These are phyloP conservation scores for Tenebrosternarchus preto DNA, from an alignment of 2,113 vertebrate species.

Conservation along the genomic window DNA sequence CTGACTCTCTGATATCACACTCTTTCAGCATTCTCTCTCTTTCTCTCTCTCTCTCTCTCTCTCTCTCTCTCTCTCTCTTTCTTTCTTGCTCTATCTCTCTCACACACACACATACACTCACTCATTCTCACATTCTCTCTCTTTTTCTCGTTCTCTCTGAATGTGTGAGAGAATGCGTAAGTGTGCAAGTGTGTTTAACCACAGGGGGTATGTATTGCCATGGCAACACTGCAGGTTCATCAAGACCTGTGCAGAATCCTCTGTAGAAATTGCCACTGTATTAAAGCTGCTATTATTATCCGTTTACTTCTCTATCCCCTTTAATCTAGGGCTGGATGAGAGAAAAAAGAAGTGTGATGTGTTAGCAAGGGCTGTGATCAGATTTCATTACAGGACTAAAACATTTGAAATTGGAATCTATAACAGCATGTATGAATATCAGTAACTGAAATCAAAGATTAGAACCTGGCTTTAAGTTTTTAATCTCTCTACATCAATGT, in stretches of 20 bases:
- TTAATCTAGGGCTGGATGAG: constrained; percentile 18
- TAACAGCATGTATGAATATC: not conserved
- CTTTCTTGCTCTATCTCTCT: not conserved
- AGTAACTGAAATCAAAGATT: not conserved
- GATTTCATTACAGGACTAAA: not conserved
- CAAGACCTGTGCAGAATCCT: constrained; percentile 44
- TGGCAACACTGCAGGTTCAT: constrained; percentile 51
- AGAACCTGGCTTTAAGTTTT: not conserved
- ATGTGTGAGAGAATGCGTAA: constrained; percentile 43
- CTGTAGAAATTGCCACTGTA: constrained; percentile 50
- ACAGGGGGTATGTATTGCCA: constrained; percentile 53
- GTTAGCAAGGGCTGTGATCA: constrained; percentile 4
- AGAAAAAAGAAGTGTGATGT: constrained; percentile 14
- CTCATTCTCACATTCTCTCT: not conserved
- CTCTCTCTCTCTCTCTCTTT: not conserved
- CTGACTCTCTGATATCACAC: not conserved
- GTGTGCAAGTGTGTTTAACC: constrained; percentile 48
- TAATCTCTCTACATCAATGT: too few relatives aligned
- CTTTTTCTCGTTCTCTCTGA: constrained; percentile 8
- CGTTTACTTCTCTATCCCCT: constrained; percentile 33
- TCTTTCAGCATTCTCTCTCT: not conserved
- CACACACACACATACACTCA: not conserved
- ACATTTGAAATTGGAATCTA: not conserved
- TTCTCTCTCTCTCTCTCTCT: not conserved
- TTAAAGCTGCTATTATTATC: constrained; percentile 45